Evolutionary conservation across 2,888 invertebrate species (phyloP), one percentile per base, ranked within the genome.

Genomic region (Nomada flava): DNA sequence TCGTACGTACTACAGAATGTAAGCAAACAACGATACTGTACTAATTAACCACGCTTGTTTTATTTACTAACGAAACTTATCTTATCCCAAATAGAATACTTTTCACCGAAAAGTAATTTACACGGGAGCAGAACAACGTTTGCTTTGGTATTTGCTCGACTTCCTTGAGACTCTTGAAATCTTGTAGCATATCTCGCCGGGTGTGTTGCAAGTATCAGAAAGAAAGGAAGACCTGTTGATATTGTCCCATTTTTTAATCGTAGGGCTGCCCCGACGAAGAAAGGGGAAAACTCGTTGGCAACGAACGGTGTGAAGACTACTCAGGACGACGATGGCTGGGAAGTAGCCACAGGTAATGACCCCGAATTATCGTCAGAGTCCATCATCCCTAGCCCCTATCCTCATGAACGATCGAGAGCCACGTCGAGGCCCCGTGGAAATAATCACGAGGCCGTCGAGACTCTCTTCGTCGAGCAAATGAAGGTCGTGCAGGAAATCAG

Each of bases 301-400:
- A 72, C 79, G 26, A 88, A 84, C 65, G 84, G 72, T 23, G 78
- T 42, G 44, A 85, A 88, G 60, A 23, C 79, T 50, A 75, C 70
- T 18, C 70, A 84, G 60, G 86, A 84, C 60, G 85, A 89, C 29
- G 90, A 90, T 42, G 90, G 89, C 50, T 93, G 93, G 93, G 87
- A 91, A 85, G 80, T 90, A 64, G 92, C 90, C 60, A 86, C 89
- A 92, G 92, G 93, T 93, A 92, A 90, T 79, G 26, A 81, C 59
- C 50, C n/a, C 65, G 73, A 65, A 78, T 83, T 77, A 80, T 70
- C 69, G 60, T 79, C 76, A 76, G 55, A 69, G 53, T 59, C 67
- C 67, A 73, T 60, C 70, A 60, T 50, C 63, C 72, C 67, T 72
- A 36, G 18, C 23, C 26, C 67, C 20, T 44, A 72, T 83, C 60